These are phyloP conservation scores for Acrobasis consociella DNA, from an alignment of 2,888 invertebrate species.

Conservation along the genomic window DNA sequence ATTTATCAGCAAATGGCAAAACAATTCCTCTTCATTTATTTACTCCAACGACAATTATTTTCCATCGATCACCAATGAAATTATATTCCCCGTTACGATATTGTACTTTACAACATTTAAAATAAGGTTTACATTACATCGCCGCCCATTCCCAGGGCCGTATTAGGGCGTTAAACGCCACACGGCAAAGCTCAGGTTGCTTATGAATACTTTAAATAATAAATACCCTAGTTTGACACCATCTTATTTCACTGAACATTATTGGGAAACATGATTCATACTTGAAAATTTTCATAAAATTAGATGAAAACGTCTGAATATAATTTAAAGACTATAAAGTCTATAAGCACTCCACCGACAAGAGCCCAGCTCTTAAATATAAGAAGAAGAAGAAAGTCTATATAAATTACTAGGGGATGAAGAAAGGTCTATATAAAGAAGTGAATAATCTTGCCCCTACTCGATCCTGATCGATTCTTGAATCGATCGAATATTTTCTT, in stretches of 20 bases:
- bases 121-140: slow-evolving; percentile 40
- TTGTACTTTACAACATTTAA: slow-evolving; percentile 43
- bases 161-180: slow-evolving; percentile 42
- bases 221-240: slow-evolving; percentile 66
- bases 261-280: slow-evolving; percentile 29
- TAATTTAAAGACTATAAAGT: too few species aligned
- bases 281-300: neutral
- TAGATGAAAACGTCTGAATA: too few species aligned
- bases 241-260: slow-evolving; percentile 44
- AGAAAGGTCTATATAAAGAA: too few species aligned
- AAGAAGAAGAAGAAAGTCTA: too few species aligned
- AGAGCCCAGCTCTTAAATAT: too few species aligned
- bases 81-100: slow-evolving; percentile 25
- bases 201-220: slow-evolving; percentile 42
- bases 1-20: neutral
- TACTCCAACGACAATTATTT: neutral
- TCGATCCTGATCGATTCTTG: too few species aligned
- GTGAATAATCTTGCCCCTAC: too few species aligned
- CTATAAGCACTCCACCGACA: too few species aligned
- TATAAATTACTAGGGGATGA: too few species aligned
- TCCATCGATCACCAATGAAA: neutral
- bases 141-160: slow-evolving; percentile 40
- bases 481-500: too few species aligned
- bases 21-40: neutral
- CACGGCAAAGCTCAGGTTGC: slow-evolving; percentile 51